Conservation (phyloP, 2,797 vertebrate species). For the Sebastes taczanowskii region DNA sequence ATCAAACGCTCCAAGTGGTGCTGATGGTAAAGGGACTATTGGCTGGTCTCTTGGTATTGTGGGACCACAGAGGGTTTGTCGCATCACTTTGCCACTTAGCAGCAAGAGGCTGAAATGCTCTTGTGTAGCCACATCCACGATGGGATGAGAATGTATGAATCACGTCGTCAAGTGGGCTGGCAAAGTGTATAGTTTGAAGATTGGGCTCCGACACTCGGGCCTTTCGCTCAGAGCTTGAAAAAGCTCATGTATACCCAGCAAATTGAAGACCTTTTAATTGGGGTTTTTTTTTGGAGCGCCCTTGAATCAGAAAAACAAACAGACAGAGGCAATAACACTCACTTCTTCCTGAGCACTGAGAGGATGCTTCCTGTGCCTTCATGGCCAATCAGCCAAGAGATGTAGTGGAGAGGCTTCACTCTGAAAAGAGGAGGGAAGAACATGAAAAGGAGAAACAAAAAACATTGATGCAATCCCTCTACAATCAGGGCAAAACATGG, state of each 20-base stretch:
- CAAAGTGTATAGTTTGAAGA: constrained; percentile 53
- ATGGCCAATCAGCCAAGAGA: constrained; percentile 97
- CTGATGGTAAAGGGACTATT: constrained; percentile 44
- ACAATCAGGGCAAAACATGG: constrained; percentile 43
- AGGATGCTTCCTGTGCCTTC: constrained; percentile 97
- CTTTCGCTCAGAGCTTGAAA: constrained; percentile 17
- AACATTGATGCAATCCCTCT: constrained; percentile 49
- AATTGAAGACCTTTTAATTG: constrained; percentile 77
- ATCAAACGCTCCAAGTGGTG: constrained; percentile 42
- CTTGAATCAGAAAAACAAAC: constrained; percentile 63
- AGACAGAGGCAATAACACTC: constrained; percentile 72
- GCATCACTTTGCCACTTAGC: constrained; percentile 64
- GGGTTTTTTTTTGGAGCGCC: constrained; percentile 55
- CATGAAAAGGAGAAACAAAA: constrained; percentile 42
- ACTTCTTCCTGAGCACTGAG: constrained; percentile 94
- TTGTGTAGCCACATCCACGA: constrained; percentile 34
- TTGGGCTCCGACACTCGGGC: constrained; percentile 35
- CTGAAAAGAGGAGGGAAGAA: constrained; percentile 70
- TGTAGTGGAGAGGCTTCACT: constrained; percentile 97
- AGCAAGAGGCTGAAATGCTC: constrained; percentile 62
- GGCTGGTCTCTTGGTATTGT: constrained; percentile 40
- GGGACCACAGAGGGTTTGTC: constrained; percentile 49
- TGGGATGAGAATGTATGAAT: constrained; percentile 55
- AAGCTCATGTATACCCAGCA: constrained; percentile 45
- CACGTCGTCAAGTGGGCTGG: constrained; percentile 50